Percentiles rank a stretch among this genome's conserved stretches.
Conservation (phyloP, 2,113 vertebrate species). For the Pelvicachromis taeniatus region DNA sequence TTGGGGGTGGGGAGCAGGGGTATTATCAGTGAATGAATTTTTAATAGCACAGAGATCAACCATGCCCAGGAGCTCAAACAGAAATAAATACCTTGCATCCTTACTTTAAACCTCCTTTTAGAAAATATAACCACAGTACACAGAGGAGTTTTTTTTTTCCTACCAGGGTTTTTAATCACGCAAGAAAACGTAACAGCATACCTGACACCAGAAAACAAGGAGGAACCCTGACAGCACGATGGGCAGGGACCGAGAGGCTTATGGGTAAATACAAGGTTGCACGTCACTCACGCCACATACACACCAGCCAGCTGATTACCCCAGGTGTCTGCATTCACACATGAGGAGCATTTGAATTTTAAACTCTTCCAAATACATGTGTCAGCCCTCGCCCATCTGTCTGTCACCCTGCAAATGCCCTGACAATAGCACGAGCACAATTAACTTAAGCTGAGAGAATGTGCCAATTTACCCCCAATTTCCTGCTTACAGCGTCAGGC, state of each 20-base stretch:
- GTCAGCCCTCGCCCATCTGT: constrained; percentile 55
- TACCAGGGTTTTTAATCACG: constrained; percentile 37
- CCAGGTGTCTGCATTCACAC: constrained; percentile 65
- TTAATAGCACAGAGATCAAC: constrained; percentile 47
- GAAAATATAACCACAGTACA: not conserved
- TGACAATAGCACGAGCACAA: constrained; percentile 55
- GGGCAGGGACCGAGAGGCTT: constrained; percentile 48
- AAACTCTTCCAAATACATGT: constrained; percentile 63
- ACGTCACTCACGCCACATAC: constrained; percentile 33
- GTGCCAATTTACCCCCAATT: constrained; percentile 65
- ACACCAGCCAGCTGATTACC: constrained; percentile 49
- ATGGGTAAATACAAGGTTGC: constrained; percentile 41
- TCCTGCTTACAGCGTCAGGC: constrained; percentile 43
- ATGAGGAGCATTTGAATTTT: constrained; percentile 62
- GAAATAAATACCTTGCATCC: constrained; percentile 36
- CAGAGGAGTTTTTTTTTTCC: accelerated
- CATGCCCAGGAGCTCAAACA: constrained; percentile 36
- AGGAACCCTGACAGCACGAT: constrained; percentile 31
- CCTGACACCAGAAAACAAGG: constrained; percentile 22
- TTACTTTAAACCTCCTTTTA: constrained; percentile 22
- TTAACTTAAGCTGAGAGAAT: constrained; percentile 61
- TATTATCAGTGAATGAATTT: constrained; percentile 37
- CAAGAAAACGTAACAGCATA: constrained; percentile 43
- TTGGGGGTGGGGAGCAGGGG: not conserved
- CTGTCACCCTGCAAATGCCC: constrained; percentile 54